Evolutionary conservation across 1,140 invertebrate genomes (phyloP).

Genomic region (Lutraria rhynchaena): DNA sequence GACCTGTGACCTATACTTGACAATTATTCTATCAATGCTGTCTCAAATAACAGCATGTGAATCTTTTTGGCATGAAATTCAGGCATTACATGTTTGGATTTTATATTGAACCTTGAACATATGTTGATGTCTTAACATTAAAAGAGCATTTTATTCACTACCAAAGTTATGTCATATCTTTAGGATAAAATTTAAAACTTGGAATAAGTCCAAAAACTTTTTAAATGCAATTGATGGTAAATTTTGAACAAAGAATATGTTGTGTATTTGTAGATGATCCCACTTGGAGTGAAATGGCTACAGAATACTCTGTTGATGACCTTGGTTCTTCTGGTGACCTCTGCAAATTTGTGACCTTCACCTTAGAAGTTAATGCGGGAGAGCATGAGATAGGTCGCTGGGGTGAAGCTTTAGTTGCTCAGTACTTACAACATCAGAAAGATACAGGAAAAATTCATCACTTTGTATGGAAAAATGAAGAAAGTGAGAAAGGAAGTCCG

Average conservation of each 20-base stretch:
- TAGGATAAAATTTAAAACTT: too few species aligned
- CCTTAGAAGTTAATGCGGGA: conserved; percentile 20
- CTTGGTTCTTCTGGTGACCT: conserved; percentile 61
- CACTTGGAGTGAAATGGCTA: conserved; percentile 65
- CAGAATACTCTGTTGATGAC: conserved; percentile 72
- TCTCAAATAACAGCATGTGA: too few species aligned
- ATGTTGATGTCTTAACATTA: too few species aligned
- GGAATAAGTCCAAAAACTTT: too few species aligned
- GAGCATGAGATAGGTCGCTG: conserved; percentile 68
- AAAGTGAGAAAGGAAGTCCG: conserved; percentile 68
- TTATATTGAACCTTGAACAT: too few species aligned
- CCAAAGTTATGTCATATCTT: too few species aligned
- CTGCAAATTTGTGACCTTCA: conserved; percentile 2
- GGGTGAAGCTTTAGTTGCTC: conserved; percentile 75
- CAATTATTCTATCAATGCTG: too few species aligned
- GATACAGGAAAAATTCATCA: conserved; percentile 59
- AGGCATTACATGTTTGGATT: too few species aligned
- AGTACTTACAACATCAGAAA: conserved; percentile 72
- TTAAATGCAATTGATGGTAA: neutral
- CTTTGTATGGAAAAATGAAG: conserved; percentile 71
- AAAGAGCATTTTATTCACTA: too few species aligned
- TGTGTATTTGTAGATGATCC: conserved; percentile 68
- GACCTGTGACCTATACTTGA: too few species aligned
- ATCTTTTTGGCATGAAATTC: too few species aligned
- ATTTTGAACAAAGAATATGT: neutral